These are phyloP conservation scores for Hexactinellida sp. DNA, from an alignment of 37 sponge, comb jelly and placozoan genomes.

Conservation along the genomic window DNA sequence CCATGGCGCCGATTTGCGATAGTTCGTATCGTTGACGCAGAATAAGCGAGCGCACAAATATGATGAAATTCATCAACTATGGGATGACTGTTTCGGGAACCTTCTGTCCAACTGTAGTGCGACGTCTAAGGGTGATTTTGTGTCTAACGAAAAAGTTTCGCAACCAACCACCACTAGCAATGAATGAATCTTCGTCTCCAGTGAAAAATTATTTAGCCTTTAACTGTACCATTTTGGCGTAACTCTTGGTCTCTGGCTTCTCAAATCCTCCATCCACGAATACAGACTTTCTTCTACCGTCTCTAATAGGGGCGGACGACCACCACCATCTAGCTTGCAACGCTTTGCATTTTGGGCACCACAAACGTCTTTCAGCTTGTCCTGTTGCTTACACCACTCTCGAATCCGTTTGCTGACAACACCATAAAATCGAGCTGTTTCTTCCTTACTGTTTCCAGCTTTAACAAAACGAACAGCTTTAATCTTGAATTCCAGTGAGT, in stretches of 20 bases:
- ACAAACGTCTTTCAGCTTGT: background rate
- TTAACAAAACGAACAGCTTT: conserved; percentile 9
- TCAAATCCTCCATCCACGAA: background rate
- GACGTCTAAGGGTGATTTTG: conserved; percentile 20
- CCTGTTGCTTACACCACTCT: conserved; percentile 17
- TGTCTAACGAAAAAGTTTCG: conserved; percentile 25
- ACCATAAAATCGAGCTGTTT: background rate
- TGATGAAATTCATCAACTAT: conserved; percentile 20
- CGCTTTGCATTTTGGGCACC: background rate
- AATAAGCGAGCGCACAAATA: background rate
- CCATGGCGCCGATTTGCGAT: conserved; percentile 27
- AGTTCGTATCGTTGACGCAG: background rate
- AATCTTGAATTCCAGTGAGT: conserved; percentile 7
- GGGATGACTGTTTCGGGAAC: conserved; percentile 26
- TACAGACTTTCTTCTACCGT: background rate
- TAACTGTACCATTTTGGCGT: background rate
- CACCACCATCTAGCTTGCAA: background rate
- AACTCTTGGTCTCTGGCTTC: background rate
- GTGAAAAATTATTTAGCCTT: background rate
- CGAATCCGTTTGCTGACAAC: conserved; percentile 18
- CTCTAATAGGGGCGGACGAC: background rate
- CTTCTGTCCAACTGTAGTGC: conserved; percentile 34
- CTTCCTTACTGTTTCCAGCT: background rate
- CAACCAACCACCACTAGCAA: background rate
- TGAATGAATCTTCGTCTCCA: background rate